Evolutionary conservation across 2,797 vertebrate species (phyloP), one percentile per base, ranked within the genome.

Genomic region (Rhabdophis nuchalis): DNA sequence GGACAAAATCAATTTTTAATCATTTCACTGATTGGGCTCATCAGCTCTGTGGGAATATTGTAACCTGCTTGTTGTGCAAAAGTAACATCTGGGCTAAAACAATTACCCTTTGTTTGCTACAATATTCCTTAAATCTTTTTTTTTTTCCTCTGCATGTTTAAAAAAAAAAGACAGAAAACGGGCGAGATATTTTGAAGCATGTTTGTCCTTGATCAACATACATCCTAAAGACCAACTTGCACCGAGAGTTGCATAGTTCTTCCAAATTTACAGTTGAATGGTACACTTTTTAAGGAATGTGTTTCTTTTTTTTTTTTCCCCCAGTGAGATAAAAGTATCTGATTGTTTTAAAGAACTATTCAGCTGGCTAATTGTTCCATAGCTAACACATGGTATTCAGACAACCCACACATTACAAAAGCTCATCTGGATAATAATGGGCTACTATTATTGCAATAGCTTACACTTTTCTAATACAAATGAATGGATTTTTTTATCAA

Each of bases 1-100:
- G 99, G 99, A 99, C 99, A 99, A 99, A 99, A 99, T 99, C 99
- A 99, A 99, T 99, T 99, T 99, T 99, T 99, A 99, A 99, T 99
- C 99, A 99, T 99, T 99, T 99, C 99, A 99, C 99, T 99, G 99
- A 99, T 99, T 99, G 99, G 99, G 99, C 99, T 99, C 99, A 99
- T 99, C 99, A 99, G 99, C 99, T 99, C 99, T 99, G 99, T 99
- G 99, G 99, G 99, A 99, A 99, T 99, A 99, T 99, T 99, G 99
- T 99, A 99, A 99, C 99, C 99, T 99, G 99, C 99, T 99, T 99
- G 99, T 99, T 99, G 99, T 99, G 99, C 99, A 98, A 99, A 99
- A 99, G 99, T 98, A 99, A 99, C 99, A 99, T 99, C 99, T 99
- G 99, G 99, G 99, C 98, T 99, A 98, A 99, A 99, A 99, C 99